A percentile compares a stretch with the other conserved stretches of the same genome.
These are phyloP conservation scores for Balanococcus diminutus DNA, from an alignment of 2,888 invertebrate species.

Conservation along the genomic window DNA sequence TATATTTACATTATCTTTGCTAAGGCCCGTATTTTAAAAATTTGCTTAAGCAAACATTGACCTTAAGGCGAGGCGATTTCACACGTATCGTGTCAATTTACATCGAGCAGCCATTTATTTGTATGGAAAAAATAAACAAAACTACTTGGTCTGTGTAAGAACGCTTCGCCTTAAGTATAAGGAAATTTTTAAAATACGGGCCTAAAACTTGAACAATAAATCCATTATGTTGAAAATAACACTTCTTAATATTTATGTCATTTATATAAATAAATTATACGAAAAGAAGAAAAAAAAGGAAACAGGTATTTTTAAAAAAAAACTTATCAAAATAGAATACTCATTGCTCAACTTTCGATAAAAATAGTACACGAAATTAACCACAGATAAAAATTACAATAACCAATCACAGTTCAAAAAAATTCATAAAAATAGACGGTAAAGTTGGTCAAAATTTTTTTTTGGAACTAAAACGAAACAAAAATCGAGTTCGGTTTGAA, in stretches of 20 bases:
- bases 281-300: neutral
- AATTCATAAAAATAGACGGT: neutral
- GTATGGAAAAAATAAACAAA: too few species aligned
- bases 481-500: neutral
- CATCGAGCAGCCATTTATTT: too few species aligned
- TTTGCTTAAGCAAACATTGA: too few species aligned
- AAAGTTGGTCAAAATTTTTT: neutral
- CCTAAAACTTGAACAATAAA: neutral
- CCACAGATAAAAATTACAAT: conserved; percentile 18
- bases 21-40: too few species aligned
- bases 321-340: conserved; percentile 30
- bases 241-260: neutral
- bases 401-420: conserved; percentile 18
- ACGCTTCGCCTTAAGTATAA: too few species aligned
- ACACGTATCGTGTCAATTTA: too few species aligned
- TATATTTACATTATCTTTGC: too few species aligned
- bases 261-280: neutral
- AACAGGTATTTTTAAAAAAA: neutral
- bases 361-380: neutral
- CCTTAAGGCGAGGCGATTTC: too few species aligned
- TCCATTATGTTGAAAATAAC: neutral
- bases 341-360: conserved; percentile 2
- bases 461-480: neutral
- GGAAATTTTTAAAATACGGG: too few species aligned
- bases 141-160: too few species aligned